phyloP scores from a whole-genome alignment of 2,797 vertebrate genomes.

The Manis pentadactyla region DNA sequence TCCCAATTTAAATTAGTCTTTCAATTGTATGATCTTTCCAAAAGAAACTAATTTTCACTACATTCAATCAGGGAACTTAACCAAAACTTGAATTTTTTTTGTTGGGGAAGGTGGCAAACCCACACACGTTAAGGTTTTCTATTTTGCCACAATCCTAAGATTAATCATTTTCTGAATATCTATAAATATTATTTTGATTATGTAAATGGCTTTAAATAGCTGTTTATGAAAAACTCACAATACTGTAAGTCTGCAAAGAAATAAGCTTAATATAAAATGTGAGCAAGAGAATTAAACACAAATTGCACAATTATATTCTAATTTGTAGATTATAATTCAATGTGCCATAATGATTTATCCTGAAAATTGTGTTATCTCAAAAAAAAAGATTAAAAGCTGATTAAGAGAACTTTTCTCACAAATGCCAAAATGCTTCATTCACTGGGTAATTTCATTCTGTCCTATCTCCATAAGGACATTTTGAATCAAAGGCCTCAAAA shows the following conservation, averaged over 20 bases:
- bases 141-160: slow-evolving; percentile 49
- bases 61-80: slow-evolving; percentile 70
- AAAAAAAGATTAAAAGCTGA: slow-evolving; percentile 54
- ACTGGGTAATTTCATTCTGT: slow-evolving; percentile 56
- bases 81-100: slow-evolving; percentile 67
- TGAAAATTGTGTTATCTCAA: slow-evolving; percentile 64
- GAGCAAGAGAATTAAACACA: slow-evolving; percentile 73
- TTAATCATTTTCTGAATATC: slow-evolving; percentile 76
- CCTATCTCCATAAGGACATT: slow-evolving; percentile 44
- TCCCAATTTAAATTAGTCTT: slow-evolving; percentile 83
- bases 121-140: slow-evolving; percentile 61
- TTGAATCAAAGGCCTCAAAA: slow-evolving; percentile 50
- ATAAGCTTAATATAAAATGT: slow-evolving; percentile 75
- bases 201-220: slow-evolving; percentile 76
- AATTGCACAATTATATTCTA: slow-evolving; percentile 80
- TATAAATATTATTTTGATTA: slow-evolving; percentile 79
- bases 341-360: slow-evolving; percentile 49
- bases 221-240: slow-evolving; percentile 74
- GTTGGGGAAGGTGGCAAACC: slow-evolving; percentile 54
- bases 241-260: slow-evolving; percentile 76
- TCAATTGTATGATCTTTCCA: slow-evolving; percentile 75
- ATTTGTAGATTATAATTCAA: slow-evolving; percentile 74
- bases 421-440: slow-evolving; percentile 54
- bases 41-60: slow-evolving; percentile 79
- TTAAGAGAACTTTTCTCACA: slow-evolving; percentile 65